Conservation (phyloP, 2,888 invertebrate genomes). For the Sisyra terminalis region DNA sequence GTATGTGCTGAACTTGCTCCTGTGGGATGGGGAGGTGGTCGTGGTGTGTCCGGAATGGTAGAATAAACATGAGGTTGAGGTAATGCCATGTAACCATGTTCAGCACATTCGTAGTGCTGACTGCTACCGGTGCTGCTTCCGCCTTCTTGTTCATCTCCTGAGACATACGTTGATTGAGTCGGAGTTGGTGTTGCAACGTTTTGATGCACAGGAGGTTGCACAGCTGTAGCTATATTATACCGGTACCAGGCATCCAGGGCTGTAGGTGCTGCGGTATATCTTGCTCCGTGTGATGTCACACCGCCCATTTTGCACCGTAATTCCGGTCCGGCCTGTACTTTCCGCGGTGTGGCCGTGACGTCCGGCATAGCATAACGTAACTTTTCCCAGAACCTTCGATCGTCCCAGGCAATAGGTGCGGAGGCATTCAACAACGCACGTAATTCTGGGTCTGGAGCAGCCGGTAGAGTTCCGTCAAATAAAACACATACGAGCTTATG, state of each 20-base stretch:
- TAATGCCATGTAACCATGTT: constrained; percentile 6
- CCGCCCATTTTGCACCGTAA: constrained; percentile 38
- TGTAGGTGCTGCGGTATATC: constrained; percentile 59
- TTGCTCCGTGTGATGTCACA: constrained; percentile 32
- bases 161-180: constrained; percentile 39
- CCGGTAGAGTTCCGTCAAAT: constrained; percentile 52
- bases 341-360: constrained; percentile 35
- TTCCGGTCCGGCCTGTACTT: constrained; percentile 32
- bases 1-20: constrained; percentile 13
- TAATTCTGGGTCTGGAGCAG: constrained; percentile 55
- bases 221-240: constrained; percentile 41
- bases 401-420: constrained; percentile 55
- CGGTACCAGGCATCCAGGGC: constrained; percentile 56
- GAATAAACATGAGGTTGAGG: constrained; percentile 22
- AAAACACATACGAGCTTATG: constrained; percentile 41
- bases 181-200: constrained; percentile 39
- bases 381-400: constrained; percentile 74
- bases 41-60: constrained; percentile 25
- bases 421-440: constrained; percentile 55
- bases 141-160: constrained; percentile 41
- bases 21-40: not conserved
- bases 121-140: constrained; percentile 29
- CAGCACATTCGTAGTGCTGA: constrained; percentile 33
- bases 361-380: constrained; percentile 63
- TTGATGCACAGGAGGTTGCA: constrained; percentile 28